Evolutionary conservation across 2,113 vertebrate species (phyloP).

Genomic region (Colius striatus): DNA sequence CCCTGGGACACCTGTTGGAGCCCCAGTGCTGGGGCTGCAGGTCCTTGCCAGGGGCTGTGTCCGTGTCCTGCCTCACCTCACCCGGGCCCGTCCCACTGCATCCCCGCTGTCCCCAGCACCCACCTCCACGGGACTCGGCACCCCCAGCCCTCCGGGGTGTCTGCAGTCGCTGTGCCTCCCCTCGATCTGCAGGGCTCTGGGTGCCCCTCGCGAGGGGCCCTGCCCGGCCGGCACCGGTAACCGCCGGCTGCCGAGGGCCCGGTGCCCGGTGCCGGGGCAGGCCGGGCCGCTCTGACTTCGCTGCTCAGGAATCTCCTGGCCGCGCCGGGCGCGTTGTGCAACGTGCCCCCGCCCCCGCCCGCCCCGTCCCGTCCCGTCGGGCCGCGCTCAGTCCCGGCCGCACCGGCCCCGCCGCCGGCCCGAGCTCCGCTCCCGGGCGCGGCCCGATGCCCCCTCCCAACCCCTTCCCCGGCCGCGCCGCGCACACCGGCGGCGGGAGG

Average conservation of each 20-base stretch:
- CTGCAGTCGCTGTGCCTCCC: neutral
- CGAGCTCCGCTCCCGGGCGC: neutral
- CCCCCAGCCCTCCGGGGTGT: rapidly evolving
- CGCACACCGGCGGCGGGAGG: neutral
- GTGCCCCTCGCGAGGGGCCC: neutral
- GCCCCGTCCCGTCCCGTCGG: neutral
- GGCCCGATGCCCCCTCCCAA: neutral
- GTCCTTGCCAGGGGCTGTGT: neutral
- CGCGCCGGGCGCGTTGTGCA: constrained; percentile 25
- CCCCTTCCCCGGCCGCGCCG: neutral
- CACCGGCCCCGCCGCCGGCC: neutral
- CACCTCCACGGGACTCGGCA: neutral
- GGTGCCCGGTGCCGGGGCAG: constrained; percentile 43
- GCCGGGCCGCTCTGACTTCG: constrained; percentile 53
- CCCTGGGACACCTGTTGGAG: rapidly evolving
- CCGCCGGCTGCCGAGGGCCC: constrained; percentile 31
- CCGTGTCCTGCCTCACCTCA: neutral
- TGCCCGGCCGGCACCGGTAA: neutral
- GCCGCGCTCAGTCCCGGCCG: neutral
- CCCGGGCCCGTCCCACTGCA: neutral
- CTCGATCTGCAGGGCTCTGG: rapidly evolving
- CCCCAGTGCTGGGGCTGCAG: neutral
- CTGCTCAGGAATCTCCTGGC: constrained; percentile 58
- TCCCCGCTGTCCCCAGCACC: neutral
- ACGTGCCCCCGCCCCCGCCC: constrained; percentile 32